These are phyloP conservation scores for Oscheius sp. DNA, from an alignment of 2,888 invertebrate species.

Conservation along the genomic window DNA sequence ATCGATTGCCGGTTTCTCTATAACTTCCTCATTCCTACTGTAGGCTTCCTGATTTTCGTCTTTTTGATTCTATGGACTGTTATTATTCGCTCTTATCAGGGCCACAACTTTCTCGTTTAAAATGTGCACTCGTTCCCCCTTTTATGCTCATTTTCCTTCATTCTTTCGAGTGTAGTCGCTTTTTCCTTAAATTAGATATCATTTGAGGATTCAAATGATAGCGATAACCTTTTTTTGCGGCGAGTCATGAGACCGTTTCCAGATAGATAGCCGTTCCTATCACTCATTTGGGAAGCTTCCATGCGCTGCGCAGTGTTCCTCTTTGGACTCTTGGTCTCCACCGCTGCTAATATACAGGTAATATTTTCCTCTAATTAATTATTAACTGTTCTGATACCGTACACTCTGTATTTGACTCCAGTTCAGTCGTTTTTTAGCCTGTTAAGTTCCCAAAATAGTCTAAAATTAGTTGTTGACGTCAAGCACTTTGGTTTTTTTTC, in stretches of 20 bases:
- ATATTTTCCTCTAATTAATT: not conserved
- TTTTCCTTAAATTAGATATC: not conserved
- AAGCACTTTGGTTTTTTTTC: no score
- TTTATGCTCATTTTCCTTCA: no score
- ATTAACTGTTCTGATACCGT: no score
- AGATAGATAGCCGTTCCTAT: slow-evolving; percentile 27
- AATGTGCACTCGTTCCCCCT: no score
- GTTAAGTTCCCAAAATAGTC: not conserved
- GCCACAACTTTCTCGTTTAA: not conserved
- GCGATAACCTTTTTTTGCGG: not conserved
- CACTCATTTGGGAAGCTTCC: slow-evolving; percentile 16
- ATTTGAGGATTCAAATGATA: not conserved
- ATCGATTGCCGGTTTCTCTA: not conserved
- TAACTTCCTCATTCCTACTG: not conserved
- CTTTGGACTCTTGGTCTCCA: not conserved
- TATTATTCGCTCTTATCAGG: not conserved
- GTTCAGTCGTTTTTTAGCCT: not conserved
- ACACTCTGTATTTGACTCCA: not conserved
- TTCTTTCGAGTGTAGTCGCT: no score
- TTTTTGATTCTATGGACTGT: slow-evolving; percentile 9
- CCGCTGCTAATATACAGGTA: not conserved
- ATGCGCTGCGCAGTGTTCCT: slow-evolving; percentile 23
- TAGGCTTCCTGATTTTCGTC: not conserved
- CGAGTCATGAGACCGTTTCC: slow-evolving; percentile 31
- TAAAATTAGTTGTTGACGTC: not conserved